Evolutionary conservation across 2,797 vertebrate species (phyloP), one percentile per base, ranked within the genome.

Genomic region (Prionace glauca): DNA sequence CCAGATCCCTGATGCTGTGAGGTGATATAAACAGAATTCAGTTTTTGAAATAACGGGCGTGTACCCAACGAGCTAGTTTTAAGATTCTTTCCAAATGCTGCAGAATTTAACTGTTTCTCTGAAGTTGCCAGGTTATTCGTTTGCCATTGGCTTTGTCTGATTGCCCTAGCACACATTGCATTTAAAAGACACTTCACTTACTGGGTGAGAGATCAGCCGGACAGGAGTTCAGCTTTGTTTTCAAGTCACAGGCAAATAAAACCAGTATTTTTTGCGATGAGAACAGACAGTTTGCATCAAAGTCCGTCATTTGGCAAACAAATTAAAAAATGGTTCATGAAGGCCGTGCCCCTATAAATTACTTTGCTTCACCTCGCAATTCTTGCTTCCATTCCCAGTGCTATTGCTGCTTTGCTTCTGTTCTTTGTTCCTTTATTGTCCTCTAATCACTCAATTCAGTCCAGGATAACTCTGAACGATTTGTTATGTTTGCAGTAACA

Each of bases 301-400:
- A 90, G n/a, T 62, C 87, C 65, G 29, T 90, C 87, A 90, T 32
- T 90, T 90, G 56, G 87, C 56, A 90, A 65, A 90, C 56, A 90
- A 62, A 45, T 24, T 10, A 84, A 84, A 41, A 20, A 77, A 84
- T 84, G 81, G 36, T 84, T 84, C 22, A 45, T 84, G 41, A 84
- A 84, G 81, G 81, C 22, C 18, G 41, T 18, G 29, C 56, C 32
- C 56, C 12, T 90, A n/a, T 62, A n/a, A 62, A 18, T 62, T 32
- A 4, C 60, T 29, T 62, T 65, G 29, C 60, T 90, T 90, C 87
- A 90, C 12, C 87, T 22, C 18, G 87, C 87, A 90, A 90, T 4
- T 50, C 24, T 88, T 56, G 50, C 14, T 60, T 90, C 11, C 87
- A 18, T 24, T 84, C 81, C 20, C 2, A 24, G 41, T 24, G 8